Base-by-base conservation (phyloP, 2,888 invertebrate species). In the Rhagophthalmus giganteus region DNA sequence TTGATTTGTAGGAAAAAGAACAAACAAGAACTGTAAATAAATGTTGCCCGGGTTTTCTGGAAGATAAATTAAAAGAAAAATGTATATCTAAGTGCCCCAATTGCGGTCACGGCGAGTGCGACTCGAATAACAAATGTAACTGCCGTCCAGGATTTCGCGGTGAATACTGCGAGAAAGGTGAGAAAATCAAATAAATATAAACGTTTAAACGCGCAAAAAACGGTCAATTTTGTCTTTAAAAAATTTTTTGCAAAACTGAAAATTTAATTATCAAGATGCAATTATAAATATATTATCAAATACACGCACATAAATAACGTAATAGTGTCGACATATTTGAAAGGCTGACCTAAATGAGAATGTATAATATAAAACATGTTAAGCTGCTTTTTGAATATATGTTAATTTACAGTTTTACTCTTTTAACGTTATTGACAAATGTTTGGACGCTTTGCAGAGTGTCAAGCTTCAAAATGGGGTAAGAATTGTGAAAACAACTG, bases 41-140 rank as follows among this genome's bases (percentile, higher is more conserved):
- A 28, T 91, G 91, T 73, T 91, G 91, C 66, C 81, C 84, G 45
- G 90, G 90, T 20, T 91, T 85, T 71, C 78, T 79, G 51, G 80
- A 82, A 71, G 80, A 79, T 41, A 62, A 71, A 24, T 63, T 62
- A 32, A 62, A 62, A 50, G 59, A 65, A 26, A 67, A 59, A 25
- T 80, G 80, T 61, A 56, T 72, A 13, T 73, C 77, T 10, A 57
- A 66, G 39, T 74, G 77, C 49, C 72, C 75, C 40, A 67, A 71
- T 7, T 81, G 81, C 59, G 54, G 68, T 45, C 78, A 83, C 59
- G 84, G 86, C 6, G 74, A 77, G 9, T 88, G 88, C 64, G 73
- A 81, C 2, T 78, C 81, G 1, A 76, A 78, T 1, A 75, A 78
- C 50, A 64, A 58, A 35, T 84, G 85, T 49, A 76, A 79, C 11